Conservation (phyloP, 2,888 invertebrate species). For the Abscondita cerata region DNA sequence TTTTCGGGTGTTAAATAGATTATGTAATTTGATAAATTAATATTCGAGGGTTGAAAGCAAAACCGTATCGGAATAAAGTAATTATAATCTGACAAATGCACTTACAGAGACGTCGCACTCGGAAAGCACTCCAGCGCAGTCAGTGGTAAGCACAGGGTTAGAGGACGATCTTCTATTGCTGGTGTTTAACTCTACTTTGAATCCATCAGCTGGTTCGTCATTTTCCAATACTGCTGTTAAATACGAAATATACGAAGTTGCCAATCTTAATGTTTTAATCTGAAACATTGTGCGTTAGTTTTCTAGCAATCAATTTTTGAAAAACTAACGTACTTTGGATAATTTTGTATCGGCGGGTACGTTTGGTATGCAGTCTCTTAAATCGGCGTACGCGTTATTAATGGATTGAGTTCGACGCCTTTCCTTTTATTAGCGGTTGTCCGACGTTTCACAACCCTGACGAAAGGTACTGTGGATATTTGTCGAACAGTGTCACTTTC, state of each 20-base stretch:
- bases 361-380: slow-evolving; percentile 94
- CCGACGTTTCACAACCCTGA: slow-evolving; percentile 75
- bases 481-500: slow-evolving; percentile 46
- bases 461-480: slow-evolving; percentile 54
- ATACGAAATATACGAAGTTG: slow-evolving; percentile 92
- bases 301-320: slow-evolving; percentile 45
- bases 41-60: slow-evolving; percentile 23
- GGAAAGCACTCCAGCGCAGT: slow-evolving; percentile 49
- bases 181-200: slow-evolving; percentile 81
- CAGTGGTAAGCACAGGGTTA: slow-evolving; percentile 48
- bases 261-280: slow-evolving; percentile 93
- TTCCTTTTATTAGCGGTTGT: slow-evolving; percentile 94
- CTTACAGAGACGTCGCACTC: slow-evolving; percentile 54
- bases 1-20: slow-evolving; percentile 27
- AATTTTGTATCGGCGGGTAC: slow-evolving; percentile 95
- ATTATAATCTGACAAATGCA: slow-evolving; percentile 25
- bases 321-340: slow-evolving; percentile 74
- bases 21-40: slow-evolving; percentile 28
- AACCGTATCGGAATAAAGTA: slow-evolving; percentile 8
- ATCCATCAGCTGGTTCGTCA: slow-evolving; percentile 83
- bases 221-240: slow-evolving; percentile 88
- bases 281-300: slow-evolving; percentile 58
- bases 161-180: slow-evolving; percentile 51
- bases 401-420: slow-evolving; percentile 90
- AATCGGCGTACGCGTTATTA: slow-evolving; percentile 92